phyloP scores from a whole-genome alignment of 1,140 invertebrate species.

The Drosophila lacertosa region DNA sequence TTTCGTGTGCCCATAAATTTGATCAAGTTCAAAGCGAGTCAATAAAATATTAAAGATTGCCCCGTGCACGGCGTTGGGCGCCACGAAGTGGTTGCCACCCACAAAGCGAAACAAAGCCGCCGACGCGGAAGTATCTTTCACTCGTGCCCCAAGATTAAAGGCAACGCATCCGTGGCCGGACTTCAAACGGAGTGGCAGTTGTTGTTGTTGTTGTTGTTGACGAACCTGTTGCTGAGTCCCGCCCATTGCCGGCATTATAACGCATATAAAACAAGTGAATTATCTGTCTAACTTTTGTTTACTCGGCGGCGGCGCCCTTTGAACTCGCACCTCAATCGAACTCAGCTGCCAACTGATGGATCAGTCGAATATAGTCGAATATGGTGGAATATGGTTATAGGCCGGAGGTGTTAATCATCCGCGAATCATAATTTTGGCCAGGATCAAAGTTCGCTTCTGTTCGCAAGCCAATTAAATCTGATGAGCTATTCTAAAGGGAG shows the following conservation, averaged over 20 bases:
- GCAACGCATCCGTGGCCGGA: slow-evolving; percentile 50
- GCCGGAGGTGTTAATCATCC: slow-evolving; percentile 64
- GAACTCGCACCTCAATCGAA: slow-evolving; percentile 61
- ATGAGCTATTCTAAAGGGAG: slow-evolving; percentile 56
- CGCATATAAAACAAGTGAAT: slow-evolving; percentile 49
- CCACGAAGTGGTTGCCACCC: slow-evolving; percentile 64
- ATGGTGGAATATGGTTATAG: too few relatives aligned
- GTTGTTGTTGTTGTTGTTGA: slow-evolving; percentile 29
- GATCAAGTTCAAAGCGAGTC: slow-evolving; percentile 62
- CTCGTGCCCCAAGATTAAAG: slow-evolving; percentile 55
- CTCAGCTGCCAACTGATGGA: slow-evolving; percentile 61
- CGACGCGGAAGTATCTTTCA: slow-evolving; percentile 72
- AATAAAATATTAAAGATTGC: slow-evolving; percentile 78
- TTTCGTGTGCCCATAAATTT: slow-evolving; percentile 56
- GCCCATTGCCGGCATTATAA: too few relatives aligned
- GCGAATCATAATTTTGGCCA: slow-evolving; percentile 47
- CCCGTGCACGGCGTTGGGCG: slow-evolving; percentile 1
- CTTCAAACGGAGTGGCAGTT: slow-evolving; percentile 47
- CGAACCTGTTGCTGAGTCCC: slow-evolving; percentile 47
- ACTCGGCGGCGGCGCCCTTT: slow-evolving; percentile 50
- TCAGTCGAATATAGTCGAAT: slow-evolving; percentile 23
- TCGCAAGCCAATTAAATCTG: slow-evolving; percentile 56
- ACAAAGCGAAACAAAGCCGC: slow-evolving; percentile 50
- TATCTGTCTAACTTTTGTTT: slow-evolving; percentile 64
- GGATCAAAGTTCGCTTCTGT: slow-evolving; percentile 58